Conservation (phyloP, 2,113 vertebrate genomes). For the Brachionichthys hirsutus region DNA sequence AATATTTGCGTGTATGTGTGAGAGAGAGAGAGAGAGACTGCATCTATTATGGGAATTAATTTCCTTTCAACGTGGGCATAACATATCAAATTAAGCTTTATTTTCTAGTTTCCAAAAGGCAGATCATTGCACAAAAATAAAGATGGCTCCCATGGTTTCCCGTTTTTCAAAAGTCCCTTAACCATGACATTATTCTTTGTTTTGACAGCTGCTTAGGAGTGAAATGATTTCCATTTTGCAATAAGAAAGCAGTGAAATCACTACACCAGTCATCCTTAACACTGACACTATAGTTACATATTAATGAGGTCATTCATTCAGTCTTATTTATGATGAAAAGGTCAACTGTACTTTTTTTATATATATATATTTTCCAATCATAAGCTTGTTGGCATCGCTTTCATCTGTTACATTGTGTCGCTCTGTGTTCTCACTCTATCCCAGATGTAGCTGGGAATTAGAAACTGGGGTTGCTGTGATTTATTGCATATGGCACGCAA, state of each 20-base stretch:
- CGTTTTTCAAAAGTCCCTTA: constrained; percentile 1
- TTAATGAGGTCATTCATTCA: not conserved
- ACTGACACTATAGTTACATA: not conserved
- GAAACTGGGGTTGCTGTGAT: not conserved
- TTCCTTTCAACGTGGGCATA: constrained; percentile 10
- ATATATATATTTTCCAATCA: too few relatives aligned
- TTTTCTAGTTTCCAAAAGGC: not conserved
- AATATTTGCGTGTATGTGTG: too few relatives aligned
- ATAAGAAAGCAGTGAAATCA: constrained; percentile 8
- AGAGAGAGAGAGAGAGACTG: not conserved
- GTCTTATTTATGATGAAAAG: not conserved
- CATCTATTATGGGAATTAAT: constrained; percentile 5
- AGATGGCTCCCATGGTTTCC: not conserved
- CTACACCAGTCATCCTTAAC: not conserved
- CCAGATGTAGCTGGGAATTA: not conserved
- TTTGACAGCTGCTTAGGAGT: not conserved
- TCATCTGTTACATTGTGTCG: not conserved
- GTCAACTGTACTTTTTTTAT: too few relatives aligned
- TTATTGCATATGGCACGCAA: constrained; percentile 3
- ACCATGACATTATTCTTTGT: constrained; percentile 3
- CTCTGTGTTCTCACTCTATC: constrained; percentile 5
- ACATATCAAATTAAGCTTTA: constrained; percentile 13
- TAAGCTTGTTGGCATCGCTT: not conserved
- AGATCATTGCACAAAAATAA: not conserved
- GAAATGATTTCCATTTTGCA: constrained; percentile 4